phyloP scores from a whole-genome alignment of 2,888 invertebrate genomes.

The Amaurobius ferox region DNA sequence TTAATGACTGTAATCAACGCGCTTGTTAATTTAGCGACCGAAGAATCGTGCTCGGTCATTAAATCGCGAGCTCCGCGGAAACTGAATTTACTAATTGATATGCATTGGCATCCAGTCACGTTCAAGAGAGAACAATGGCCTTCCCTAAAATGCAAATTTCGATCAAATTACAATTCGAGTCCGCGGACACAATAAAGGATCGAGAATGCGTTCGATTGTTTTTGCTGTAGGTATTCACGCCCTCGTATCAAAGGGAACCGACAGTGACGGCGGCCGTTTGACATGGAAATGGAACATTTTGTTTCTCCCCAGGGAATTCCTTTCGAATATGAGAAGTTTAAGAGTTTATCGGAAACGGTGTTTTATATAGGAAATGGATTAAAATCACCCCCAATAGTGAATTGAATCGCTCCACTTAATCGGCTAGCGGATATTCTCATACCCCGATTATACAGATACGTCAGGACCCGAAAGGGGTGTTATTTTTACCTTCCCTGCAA shows the following conservation, averaged over 20 bases:
- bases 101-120: slow-evolving; percentile 8
- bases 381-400: no score
- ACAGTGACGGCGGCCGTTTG: not conserved
- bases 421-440: no score
- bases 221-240: slow-evolving; percentile 12
- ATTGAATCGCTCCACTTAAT: no score
- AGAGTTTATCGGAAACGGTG: no score
- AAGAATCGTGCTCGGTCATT: slow-evolving; percentile 30
- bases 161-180: slow-evolving; percentile 9
- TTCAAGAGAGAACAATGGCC: slow-evolving; percentile 8
- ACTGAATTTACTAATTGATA: not conserved
- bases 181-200: not conserved
- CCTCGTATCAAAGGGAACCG: slow-evolving; percentile 11
- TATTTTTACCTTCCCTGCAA: no score
- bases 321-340: not conserved
- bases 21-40: slow-evolving; percentile 26
- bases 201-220: not conserved
- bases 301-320: not conserved
- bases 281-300: slow-evolving; percentile 16
- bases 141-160: slow-evolving; percentile 20
- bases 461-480: no score
- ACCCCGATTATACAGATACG: no score
- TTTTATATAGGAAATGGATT: no score
- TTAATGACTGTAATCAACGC: slow-evolving; percentile 61
- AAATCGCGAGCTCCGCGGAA: slow-evolving; percentile 24